Conservation (phyloP, 2,113 vertebrate genomes). For the Poeciliopsis prolifica region DNA sequence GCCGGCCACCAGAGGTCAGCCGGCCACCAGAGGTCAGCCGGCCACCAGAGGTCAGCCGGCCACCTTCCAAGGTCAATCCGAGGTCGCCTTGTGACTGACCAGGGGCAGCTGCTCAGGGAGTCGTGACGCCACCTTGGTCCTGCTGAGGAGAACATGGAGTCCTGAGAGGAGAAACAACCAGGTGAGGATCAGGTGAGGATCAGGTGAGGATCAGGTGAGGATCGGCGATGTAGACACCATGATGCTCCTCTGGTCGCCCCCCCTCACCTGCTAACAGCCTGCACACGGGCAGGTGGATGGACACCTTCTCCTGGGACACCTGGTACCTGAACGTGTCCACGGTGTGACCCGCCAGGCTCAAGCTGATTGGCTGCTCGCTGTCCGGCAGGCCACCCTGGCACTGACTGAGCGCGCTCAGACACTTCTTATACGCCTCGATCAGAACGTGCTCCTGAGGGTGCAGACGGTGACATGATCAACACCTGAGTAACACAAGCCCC, state of each 20-base stretch:
- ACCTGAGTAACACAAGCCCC: too few relatives aligned
- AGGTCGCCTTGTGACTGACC: conserved; percentile 77
- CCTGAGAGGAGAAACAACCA: conserved; percentile 74
- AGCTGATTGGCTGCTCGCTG: conserved; percentile 92
- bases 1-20: too few relatives aligned
- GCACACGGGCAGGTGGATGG: conserved; percentile 96
- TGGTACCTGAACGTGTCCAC: conserved; percentile 97
- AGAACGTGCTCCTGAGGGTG: conserved; percentile 87
- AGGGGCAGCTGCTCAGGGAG: conserved; percentile 94
- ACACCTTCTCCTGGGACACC: conserved; percentile 97
- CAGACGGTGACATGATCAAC: neutral
- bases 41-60: too few relatives aligned
- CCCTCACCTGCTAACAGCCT: conserved; percentile 92
- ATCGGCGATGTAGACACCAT: too few relatives aligned
- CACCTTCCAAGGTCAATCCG: too few relatives aligned
- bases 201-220: neutral
- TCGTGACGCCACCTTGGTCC: conserved; percentile 91
- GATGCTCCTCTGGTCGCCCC: too few relatives aligned
- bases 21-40: too few relatives aligned
- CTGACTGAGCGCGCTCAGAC: conserved; percentile 86
- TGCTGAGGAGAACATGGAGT: conserved; percentile 94
- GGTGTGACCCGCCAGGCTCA: conserved; percentile 91
- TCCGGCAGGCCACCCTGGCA: conserved; percentile 92
- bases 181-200: neutral
- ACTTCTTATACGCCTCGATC: conserved; percentile 95